Base-by-base conservation (phyloP, 2,113 vertebrate genomes). In the Pampusana beccarii region DNA sequence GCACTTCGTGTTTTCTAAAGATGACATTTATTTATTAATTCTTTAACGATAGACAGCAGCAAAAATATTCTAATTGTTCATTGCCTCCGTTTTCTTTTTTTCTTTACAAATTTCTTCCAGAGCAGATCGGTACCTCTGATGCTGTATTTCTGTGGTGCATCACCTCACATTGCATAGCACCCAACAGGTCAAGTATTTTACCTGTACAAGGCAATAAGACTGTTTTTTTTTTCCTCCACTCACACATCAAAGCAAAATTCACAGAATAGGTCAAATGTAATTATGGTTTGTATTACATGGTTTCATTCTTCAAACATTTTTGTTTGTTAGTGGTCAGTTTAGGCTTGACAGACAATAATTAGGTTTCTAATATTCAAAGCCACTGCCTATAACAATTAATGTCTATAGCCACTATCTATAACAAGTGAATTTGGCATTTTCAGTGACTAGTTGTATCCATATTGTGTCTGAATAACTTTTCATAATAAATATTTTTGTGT, bases 271-370 rank as follows among this genome's bases (percentile, higher is more conserved):
- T 64, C 64, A 84, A 56, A 75, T 65, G 31, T 44, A 73, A 81
- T 53, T 64, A 64, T 0, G 0, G 8, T 36, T 81, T 80, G 6
- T 56, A 46, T 53, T 38, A 61, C 21, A 38, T n/a, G 7, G 17
- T 56, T 91, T 67, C 18, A 25, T 71, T 86, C 65, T 85, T 81
- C 40, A 74, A 44, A 75, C 9, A 36, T 48, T 91, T 79, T 34
- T 4, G 1, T 72, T 78, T 78, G 6, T 48, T 80, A 80, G 11
- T 17, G 62, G 31, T 34, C 7, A 5, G 4, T 58, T 93, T 54
- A 50, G 25, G 50, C 7, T 58, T 6, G 1, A 53, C 16, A 69
- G 54, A 58, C 24, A 86, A 44, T 24, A 50, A 12, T 16, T 65
- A 31, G 3, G 3, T 31, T 88, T 80, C 64, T 77, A 60, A 70